Conservation (phyloP, 1,140 invertebrate genomes). For the Eriocheir sinensis region DNA sequence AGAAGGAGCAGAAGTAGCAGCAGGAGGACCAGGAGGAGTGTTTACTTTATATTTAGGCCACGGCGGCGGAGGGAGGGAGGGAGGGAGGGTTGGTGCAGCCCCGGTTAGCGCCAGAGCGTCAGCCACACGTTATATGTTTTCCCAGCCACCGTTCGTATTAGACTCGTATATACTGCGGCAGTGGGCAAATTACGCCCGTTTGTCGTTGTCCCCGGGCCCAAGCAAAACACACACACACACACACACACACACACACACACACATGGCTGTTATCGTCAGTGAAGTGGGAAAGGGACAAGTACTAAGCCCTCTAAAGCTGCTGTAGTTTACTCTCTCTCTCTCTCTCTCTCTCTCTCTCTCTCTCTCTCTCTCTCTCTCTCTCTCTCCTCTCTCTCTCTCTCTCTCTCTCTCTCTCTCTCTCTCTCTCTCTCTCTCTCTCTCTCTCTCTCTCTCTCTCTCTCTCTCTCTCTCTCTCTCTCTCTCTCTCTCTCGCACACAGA, state of each 20-base stretch:
- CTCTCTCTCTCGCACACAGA: no score
- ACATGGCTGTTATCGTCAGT: not conserved
- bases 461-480: no score
- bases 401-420: no score
- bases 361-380: no score
- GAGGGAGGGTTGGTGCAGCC: no score
- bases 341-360: no score
- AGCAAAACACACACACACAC: not conserved
- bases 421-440: no score
- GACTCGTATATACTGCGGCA: not conserved
- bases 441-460: no score
- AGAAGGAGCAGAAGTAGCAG: not conserved
- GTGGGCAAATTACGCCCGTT: conserved; percentile 13
- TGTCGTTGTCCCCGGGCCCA: no score
- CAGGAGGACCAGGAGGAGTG: not conserved
- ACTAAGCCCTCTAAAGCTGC: no score
- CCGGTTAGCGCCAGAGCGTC: not conserved
- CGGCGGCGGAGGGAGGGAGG: not conserved
- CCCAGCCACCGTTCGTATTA: not conserved
- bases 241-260: conserved; percentile 10
- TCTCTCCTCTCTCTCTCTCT: no score
- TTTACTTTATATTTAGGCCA: conserved; percentile 17
- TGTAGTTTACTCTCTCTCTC: no score
- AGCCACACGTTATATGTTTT: not conserved
- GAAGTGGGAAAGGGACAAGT: not conserved